phyloP scores from a whole-genome alignment of 1,140 invertebrate species.

The Formica exsecta region DNA sequence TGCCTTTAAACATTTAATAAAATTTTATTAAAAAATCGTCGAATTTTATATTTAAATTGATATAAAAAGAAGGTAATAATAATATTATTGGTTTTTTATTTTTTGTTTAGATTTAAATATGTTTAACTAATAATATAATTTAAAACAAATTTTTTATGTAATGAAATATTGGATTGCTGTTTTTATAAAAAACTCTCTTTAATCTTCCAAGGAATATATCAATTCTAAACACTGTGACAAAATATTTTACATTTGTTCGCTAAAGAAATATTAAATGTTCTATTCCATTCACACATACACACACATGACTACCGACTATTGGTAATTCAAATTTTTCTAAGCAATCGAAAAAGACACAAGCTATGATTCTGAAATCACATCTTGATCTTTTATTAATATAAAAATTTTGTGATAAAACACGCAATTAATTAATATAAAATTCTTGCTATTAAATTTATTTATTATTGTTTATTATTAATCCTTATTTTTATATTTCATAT shows the following conservation, averaged over 20 bases:
- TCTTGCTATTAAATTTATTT: neutral
- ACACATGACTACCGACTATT: conserved; percentile 32
- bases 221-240: neutral
- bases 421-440: neutral
- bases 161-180: neutral
- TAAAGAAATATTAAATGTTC: neutral
- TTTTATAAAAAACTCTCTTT: neutral
- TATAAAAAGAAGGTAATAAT: too few relatives aligned
- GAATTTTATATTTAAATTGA: neutral
- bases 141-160: neutral
- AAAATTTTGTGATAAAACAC: neutral
- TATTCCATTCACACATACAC: neutral
- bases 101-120: too few relatives aligned
- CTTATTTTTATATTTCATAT: neutral
- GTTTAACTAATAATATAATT: neutral
- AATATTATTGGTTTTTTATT: too few relatives aligned
- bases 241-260: neutral
- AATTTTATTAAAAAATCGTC: too few relatives aligned
- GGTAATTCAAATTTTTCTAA: conserved; percentile 7
- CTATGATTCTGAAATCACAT: neutral
- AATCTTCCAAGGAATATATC: neutral
- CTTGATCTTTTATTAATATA: neutral
- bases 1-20: too few relatives aligned
- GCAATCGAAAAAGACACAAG: neutral
- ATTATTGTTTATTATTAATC: neutral